Evolutionary conservation across 1,140 invertebrate genomes (phyloP), one percentile per base, ranked within the genome.

Genomic region (Propsilocerus akamusi): DNA sequence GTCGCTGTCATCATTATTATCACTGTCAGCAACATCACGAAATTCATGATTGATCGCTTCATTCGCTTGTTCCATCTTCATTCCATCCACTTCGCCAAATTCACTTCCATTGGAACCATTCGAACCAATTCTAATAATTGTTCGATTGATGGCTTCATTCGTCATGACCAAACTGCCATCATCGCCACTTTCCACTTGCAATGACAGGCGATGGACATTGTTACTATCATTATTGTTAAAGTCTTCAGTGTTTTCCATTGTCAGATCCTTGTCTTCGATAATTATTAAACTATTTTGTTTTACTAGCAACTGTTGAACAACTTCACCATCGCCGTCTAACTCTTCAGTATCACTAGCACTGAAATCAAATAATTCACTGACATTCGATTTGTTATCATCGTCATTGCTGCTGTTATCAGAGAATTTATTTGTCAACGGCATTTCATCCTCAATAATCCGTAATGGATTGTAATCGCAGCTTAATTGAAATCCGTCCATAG

Each of bases 1-100:
- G 25, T 51, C 52, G 49, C 54, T 50, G 14, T 51, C 53, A 47
- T 50, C 53, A 52, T 53, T 48, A 8, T 8, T 34, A 3, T 34
- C 48, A 22, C 17, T 23, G 12, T 37, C 46, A 47, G 49, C 17
- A 24, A 22, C 24, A 25, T 14, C 17, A 23, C 11, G 25, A 26
- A 46, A 14, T n/a, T 25, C 6, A 41, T 20, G 14, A 41, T 10
- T 41, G 34, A 41, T 41, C 22, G 34, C 1, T 41, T 41, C 34
- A 41, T 41, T n/a, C 11, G 4, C 10, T n/a, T 8, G n/a, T n/a
- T 30, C 28, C 2, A 30, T 8, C 22, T 41, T 14, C 5, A 20
- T 4, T 41, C 22, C 2, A 7, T 30, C 14, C 11, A 12, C 10
- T 5, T 41, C 34, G 22, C 5, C 14, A 17, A 17, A 41, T 4